Evolutionary conservation across 1,140 invertebrate genomes (phyloP).

Genomic region (Triops cancriformis): DNA sequence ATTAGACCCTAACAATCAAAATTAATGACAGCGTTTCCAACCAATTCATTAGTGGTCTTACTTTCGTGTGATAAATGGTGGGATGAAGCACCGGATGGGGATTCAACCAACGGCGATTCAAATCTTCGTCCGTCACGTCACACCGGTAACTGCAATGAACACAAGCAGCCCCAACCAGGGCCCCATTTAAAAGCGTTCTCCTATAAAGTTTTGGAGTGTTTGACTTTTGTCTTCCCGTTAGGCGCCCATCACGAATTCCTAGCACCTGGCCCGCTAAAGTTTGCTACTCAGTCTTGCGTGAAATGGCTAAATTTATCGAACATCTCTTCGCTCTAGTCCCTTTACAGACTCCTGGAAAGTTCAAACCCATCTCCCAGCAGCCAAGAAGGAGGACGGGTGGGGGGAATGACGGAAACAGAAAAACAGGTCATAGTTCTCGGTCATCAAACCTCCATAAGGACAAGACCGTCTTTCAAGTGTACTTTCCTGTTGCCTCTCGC

Average conservation of each 20-base stretch:
- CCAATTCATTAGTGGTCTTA: constrained; percentile 34
- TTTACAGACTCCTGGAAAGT: no score
- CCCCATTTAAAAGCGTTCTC: not conserved
- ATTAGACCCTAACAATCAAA: constrained; percentile 46
- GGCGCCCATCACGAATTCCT: not conserved
- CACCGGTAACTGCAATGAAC: constrained; percentile 60
- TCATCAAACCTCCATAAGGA: no score
- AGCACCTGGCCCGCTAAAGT: not conserved
- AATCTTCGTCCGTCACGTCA: constrained; percentile 68
- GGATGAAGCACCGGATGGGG: constrained; percentile 66
- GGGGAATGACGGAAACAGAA: no score
- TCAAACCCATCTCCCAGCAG: no score
- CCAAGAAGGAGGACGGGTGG: no score
- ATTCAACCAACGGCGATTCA: constrained; percentile 69
- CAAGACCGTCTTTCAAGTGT: no score
- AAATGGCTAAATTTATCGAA: not conserved
- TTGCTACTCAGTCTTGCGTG: constrained; percentile 9
- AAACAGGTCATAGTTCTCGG: no score
- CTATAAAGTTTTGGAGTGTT: not conserved
- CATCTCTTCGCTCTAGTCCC: no score
- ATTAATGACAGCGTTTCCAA: constrained; percentile 23
- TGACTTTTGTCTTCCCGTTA: constrained; percentile 1
- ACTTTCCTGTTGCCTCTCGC: no score
- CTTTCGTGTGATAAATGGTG: constrained; percentile 73
- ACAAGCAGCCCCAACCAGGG: constrained; percentile 17